Evolutionary conservation across 2,797 vertebrate species (phyloP), one percentile per base, ranked within the genome.

Genomic region (Sebastes trivittatus): DNA sequence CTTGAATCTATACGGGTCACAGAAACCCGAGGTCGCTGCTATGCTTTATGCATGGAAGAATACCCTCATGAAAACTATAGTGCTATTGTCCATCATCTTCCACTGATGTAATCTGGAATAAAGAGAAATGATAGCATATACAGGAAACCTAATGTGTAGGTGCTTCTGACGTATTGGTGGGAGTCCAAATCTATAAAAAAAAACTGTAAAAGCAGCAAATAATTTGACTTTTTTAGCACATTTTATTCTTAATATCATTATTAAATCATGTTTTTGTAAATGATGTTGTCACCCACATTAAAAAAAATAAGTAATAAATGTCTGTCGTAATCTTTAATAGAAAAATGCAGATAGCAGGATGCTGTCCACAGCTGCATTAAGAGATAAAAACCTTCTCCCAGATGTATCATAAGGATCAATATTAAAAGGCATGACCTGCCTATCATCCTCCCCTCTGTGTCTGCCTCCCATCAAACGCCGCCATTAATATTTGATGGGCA

Each of bases 401-500:
- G 56, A 76, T 77, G 80, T 11, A 67, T 65, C 42, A 0, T 7
- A 6, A 13, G 32, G 75, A 90, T 90, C 85, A 74, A 91, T 88
- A 87, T 88, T 76, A 89, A 90, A 85, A 83, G 81, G 56, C 83
- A 70, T 74, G 77, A 85, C 79, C 81, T 55, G 29, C 72, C 83
- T 8, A 66, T 75, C 73, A 52, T 64, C 76, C 74, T 38, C 64
- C 2, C 77, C 49, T 72, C 72, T 56, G 75, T 77, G 70, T 79
- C 78, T 82, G 69, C 58, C 76, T 82, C 42, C 79, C 72, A 84
- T 90, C 91, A 87, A 89, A 89, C 64, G n/a, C 11, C 1, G 4
- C 2, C 78, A 75, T 93, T 81, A 91, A 93, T 93, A 89, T 89
- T 90, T 88, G 69, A 92, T 87, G 16, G 74, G 32, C 68, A 59